These are phyloP conservation scores for Parauchenoglanis ngamensis DNA, from an alignment of 2,797 vertebrate genomes.

Conservation along the genomic window DNA sequence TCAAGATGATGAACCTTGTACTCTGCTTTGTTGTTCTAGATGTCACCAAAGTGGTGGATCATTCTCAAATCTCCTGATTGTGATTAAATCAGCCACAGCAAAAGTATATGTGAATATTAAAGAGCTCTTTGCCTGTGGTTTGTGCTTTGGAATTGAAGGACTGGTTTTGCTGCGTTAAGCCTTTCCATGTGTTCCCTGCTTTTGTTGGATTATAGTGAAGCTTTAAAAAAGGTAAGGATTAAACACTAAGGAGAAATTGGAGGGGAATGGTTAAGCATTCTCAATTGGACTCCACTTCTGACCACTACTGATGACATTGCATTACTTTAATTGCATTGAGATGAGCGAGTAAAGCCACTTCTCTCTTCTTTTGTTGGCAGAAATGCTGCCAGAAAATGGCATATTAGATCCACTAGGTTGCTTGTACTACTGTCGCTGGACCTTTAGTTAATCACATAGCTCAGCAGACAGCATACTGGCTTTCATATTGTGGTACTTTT, in stretches of 20 bases:
- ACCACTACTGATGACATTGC: neutral
- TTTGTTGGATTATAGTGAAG: neutral
- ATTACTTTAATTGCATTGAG: slow-evolving; percentile 41
- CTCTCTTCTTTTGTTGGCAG: slow-evolving; percentile 16
- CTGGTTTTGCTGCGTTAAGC: neutral
- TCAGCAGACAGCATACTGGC: neutral
- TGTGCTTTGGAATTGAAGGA: neutral
- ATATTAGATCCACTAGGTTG: neutral
- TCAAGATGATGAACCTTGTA: neutral
- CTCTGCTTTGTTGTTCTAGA: neutral
- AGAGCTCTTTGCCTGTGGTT: neutral
- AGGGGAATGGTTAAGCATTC: neutral
- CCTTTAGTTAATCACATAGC: slow-evolving; percentile 37
- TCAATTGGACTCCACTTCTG: neutral
- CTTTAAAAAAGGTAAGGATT: slow-evolving; percentile 14
- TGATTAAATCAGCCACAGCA: neutral
- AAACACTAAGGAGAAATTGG: neutral
- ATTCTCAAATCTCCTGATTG: slow-evolving; percentile 1
- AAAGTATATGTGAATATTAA: slow-evolving; percentile 25
- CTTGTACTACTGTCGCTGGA: slow-evolving; percentile 17
- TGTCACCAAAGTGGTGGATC: neutral
- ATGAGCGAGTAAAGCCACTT: slow-evolving; percentile 3
- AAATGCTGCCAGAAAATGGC: neutral
- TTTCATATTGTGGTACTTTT: neutral
- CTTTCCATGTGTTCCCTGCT: neutral